These are phyloP conservation scores for Crenuchus spilurus DNA, from an alignment of 2,797 vertebrate genomes.

Conservation along the genomic window DNA sequence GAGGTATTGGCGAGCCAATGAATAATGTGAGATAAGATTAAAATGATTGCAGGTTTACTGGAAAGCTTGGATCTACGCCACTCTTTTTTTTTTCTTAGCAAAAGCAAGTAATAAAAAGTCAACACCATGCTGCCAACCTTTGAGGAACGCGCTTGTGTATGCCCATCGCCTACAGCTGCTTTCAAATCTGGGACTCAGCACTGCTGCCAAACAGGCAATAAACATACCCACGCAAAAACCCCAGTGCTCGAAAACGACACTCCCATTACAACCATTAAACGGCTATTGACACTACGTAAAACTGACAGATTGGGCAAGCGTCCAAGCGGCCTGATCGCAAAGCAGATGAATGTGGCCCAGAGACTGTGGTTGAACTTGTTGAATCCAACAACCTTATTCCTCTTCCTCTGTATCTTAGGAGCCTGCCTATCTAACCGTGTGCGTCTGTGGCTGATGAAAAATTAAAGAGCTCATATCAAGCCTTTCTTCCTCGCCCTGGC, in stretches of 20 bases:
- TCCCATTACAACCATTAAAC: constrained; percentile 37
- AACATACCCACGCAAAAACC: constrained; percentile 9
- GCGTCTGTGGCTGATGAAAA: constrained; percentile 13
- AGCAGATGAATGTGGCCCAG: not conserved
- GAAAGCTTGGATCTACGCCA: not conserved
- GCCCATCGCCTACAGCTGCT: constrained; percentile 15
- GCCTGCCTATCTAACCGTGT: not conserved
- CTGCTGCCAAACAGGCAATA: constrained; percentile 31
- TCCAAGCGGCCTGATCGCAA: constrained; percentile 4
- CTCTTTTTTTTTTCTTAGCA: not conserved
- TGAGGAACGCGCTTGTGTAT: constrained; percentile 18
- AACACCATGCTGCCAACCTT: constrained; percentile 22
- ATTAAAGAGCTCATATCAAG: constrained; percentile 2
- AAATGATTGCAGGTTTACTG: not conserved
- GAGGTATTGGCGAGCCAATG: not conserved
- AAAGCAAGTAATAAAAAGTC: constrained; percentile 1
- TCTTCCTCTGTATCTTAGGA: not conserved
- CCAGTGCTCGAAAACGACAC: not conserved
- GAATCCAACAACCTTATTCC: not conserved
- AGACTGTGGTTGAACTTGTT: constrained; percentile 12
- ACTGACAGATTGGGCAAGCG: constrained; percentile 13
- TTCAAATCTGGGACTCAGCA: constrained; percentile 17
- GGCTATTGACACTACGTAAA: constrained; percentile 37
- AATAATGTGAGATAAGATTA: not conserved
- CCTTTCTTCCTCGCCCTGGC: not conserved